Percentiles rank a stretch among this genome's conserved stretches.
Conservation (phyloP, 1,140 invertebrate genomes). For the Drosophila tani region DNA sequence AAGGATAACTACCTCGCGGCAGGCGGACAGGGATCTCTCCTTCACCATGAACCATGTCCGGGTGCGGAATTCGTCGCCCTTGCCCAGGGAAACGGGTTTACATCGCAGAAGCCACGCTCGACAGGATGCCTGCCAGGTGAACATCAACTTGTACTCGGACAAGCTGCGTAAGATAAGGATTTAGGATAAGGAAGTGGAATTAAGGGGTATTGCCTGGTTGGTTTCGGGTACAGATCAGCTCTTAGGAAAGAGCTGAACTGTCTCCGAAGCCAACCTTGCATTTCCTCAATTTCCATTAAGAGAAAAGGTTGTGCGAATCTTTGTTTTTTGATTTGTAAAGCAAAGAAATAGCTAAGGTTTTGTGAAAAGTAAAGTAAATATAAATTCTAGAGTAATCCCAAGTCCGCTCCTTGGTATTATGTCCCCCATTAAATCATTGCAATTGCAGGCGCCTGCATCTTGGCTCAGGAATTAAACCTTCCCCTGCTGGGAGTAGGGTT, state of each 20-base stretch:
- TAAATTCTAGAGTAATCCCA: too few relatives aligned
- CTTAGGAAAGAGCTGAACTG: neutral
- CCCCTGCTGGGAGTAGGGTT: slow-evolving; percentile 81
- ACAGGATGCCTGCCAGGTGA: slow-evolving; percentile 50
- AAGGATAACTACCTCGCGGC: slow-evolving; percentile 60
- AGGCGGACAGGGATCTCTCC: slow-evolving; percentile 28
- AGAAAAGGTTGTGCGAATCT: neutral
- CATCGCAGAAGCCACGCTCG: neutral
- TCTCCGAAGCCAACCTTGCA: neutral
- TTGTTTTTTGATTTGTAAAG: neutral
- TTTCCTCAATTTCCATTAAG: neutral
- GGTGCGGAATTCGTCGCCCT: slow-evolving; percentile 21
- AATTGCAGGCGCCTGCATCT: slow-evolving; percentile 51
- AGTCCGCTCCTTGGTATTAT: neutral
- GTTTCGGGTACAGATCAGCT: slow-evolving; percentile 22
- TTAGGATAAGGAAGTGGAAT: slow-evolving; percentile 9
- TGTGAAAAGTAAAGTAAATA: neutral
- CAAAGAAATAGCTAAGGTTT: neutral
- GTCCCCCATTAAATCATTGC: slow-evolving; percentile 64
- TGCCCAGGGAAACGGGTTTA: neutral
- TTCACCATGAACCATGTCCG: slow-evolving; percentile 49
- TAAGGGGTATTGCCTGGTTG: neutral
- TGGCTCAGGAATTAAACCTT: slow-evolving; percentile 59
- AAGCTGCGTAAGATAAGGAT: slow-evolving; percentile 42
- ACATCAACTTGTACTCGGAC: slow-evolving; percentile 73